A percentile compares a stretch with the other conserved stretches of the same genome.
Evolutionary conservation across 2,888 invertebrate species (phyloP).

Genomic region (Myopa testacea): DNA sequence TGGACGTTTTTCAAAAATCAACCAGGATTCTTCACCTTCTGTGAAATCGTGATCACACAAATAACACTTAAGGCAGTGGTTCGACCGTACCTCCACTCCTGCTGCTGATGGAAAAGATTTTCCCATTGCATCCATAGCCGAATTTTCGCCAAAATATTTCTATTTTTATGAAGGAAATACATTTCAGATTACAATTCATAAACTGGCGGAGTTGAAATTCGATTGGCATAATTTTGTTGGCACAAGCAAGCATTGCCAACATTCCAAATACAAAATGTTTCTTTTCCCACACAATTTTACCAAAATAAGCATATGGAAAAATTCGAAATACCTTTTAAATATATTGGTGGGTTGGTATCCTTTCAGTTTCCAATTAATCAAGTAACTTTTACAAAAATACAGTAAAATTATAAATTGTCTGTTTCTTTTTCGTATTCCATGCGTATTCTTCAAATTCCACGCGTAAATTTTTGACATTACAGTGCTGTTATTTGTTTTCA

Average conservation of each 20-base stretch:
- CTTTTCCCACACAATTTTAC: slow-evolving; percentile 22
- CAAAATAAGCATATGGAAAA: slow-evolving; percentile 22
- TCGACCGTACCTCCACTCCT: slow-evolving; percentile 1
- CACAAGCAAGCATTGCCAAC: slow-evolving; percentile 32
- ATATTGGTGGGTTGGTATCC: neutral
- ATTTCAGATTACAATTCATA: neutral
- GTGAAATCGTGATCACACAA: slow-evolving; percentile 50
- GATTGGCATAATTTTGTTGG: neutral
- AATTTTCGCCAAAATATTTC: neutral
- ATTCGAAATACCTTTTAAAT: slow-evolving; percentile 22
- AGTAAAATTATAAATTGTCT: neutral
- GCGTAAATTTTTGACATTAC: neutral
- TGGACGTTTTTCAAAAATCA: slow-evolving; percentile 49
- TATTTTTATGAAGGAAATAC: neutral
- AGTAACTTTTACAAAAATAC: too few species aligned
- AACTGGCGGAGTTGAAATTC: neutral
- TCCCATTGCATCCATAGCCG: neutral
- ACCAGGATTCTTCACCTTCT: slow-evolving; percentile 49
- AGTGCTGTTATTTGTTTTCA: neutral
- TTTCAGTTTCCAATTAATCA: too few species aligned
- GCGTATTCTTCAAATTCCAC: neutral
- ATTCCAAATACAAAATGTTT: slow-evolving; percentile 28
- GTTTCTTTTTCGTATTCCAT: neutral
- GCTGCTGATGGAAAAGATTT: neutral
- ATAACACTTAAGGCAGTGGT: slow-evolving; percentile 47